Base-by-base conservation (phyloP, 2,888 invertebrate genomes). In the Odontocolon sp. region DNA sequence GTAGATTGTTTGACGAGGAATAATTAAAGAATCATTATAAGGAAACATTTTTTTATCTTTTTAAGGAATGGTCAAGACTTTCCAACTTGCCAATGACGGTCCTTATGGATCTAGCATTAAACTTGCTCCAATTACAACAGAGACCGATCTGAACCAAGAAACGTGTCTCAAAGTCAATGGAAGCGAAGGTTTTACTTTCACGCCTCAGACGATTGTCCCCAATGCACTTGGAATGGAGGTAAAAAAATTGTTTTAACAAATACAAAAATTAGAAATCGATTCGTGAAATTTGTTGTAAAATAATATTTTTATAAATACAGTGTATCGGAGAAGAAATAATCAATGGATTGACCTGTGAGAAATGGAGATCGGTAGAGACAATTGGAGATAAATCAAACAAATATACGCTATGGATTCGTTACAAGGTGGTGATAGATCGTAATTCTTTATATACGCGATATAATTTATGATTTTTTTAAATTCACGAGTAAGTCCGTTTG, bases 151-250 rank as follows among this genome's bases (percentile, higher is more conserved):
- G 38, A 98, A 98, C 89, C 91, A 94, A 77, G 91, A 93, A 56
- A 95, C 95, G 0, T 98, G 98, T 84, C 93, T 98, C 21, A 95
- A 95, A 91, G 94, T 96, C 0, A 96, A 97, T 88, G 98, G 98
- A 0, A 93, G 94, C 0, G 83, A 86, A 0, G 93, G 94, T 0
- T 87, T 90, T 50, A 90, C 91, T 33, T 93, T 97, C 47, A 85
- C 89, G 0, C 92, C 95, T 0, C 98, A 98, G 91, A 92, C 94
- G 0, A 95, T 97, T 70, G 87, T 99, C 72, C 98, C 98, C 0
- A 95, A 96, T 86, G 92, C 96, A 70, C 93, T 93, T 0, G 94
- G 93, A 78, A 98, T 97, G 90, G 92, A 93, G 88, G 93, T 93
- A 85, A 81, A n/a, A n/a, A n/a, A n/a, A n/a, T n/a, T n/a, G n/a